Evolutionary conservation across 2,888 invertebrate genomes (phyloP), one percentile per base, ranked within the genome.

Genomic region (Antheraea yamamai): DNA sequence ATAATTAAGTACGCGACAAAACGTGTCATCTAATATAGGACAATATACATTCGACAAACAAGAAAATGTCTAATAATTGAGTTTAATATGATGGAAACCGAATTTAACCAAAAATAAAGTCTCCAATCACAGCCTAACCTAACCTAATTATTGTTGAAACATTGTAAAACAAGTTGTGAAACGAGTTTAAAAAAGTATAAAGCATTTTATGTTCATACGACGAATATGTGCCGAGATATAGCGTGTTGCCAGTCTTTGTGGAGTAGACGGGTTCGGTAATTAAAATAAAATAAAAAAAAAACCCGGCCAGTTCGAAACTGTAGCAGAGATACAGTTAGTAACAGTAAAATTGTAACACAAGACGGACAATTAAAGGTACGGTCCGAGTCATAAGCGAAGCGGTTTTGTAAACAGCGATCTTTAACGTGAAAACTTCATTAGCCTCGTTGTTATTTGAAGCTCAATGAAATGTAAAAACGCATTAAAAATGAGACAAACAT

Each of bases 291-390:
- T 90, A 89, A 66, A 66, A 66, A 64, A 89, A 90, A 87, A 91
- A 89, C 87, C 81, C 84, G 84, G 83, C 85, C 85, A 79, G 87
- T 85, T 88, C 89, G 82, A 92, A 93, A 91, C 86, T 91, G 90
- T 90, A 90, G 87, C 90, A 88, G 81, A 85, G 85, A 84, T 92
- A 93, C 93, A 90, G 93, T 93, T 92, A 93, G 84, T 89, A 92
- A 90, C 90, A 88, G 89, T 90, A 88, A 88, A 85, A 90, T 87
- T 84, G 90, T 89, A 89, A 92, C 88, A 85, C 84, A 88, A 90
- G 88, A 90, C 86, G 89, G 82, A 87, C 90, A 90, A 88, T 89
- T 88, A 87, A 86, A 86, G 84, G 83, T 80, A 75, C 75, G 83
- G 81, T 75, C 14, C 77, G 80, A 83, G 83, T 35, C 73, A 85